These are phyloP conservation scores for Mimachlamys varia DNA, from an alignment of 2,888 invertebrate species.

Conservation along the genomic window DNA sequence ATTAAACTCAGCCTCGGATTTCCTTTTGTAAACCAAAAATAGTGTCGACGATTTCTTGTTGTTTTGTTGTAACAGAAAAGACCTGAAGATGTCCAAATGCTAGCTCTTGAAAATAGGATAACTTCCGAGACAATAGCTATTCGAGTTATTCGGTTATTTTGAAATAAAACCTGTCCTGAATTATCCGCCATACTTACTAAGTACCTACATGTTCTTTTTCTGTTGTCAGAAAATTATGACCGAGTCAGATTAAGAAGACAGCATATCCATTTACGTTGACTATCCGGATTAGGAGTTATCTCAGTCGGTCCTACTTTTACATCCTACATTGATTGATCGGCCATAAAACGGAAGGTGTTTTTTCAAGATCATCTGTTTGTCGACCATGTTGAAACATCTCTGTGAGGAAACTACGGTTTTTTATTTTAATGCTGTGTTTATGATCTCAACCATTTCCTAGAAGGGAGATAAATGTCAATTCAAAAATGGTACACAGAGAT, in stretches of 20 bases:
- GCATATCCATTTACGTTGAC: not conserved
- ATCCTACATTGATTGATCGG: not conserved
- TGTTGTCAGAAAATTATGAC: not conserved
- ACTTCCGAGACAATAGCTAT: too few species aligned
- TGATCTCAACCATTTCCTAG: not conserved
- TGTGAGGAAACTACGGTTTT: not conserved
- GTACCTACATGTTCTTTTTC: not conserved
- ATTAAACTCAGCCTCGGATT: too few species aligned
- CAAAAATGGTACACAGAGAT: too few species aligned
- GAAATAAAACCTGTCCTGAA: too few species aligned
- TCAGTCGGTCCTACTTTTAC: not conserved
- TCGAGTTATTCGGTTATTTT: too few species aligned
- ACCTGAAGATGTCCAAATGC: too few species aligned
- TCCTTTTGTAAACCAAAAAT: too few species aligned
- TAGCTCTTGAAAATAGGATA: too few species aligned
- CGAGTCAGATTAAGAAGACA: not conserved
- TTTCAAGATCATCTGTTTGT: not conserved
- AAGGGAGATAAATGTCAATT: not conserved
- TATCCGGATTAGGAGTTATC: not conserved
- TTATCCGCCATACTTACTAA: too few species aligned
- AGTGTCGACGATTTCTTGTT: too few species aligned
- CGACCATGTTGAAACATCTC: not conserved
- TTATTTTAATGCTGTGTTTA: not conserved
- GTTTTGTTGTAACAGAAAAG: too few species aligned
- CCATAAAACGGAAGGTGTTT: not conserved